A percentile compares a stretch with the other conserved stretches of the same genome.
phyloP scores from a whole-genome alignment of 92 coral and sea anemone genomes.

The Zoanthus gigantus region DNA sequence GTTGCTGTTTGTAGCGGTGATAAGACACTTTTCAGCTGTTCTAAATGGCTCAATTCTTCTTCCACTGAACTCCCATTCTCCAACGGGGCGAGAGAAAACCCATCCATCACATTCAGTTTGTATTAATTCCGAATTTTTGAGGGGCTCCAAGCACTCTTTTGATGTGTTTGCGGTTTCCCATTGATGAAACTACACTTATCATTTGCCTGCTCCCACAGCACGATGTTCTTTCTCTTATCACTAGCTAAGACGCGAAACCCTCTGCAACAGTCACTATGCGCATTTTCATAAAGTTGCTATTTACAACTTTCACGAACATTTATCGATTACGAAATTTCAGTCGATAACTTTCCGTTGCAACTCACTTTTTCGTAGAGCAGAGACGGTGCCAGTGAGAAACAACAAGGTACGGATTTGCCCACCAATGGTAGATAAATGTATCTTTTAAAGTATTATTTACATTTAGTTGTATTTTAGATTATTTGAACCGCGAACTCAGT shows the following conservation, averaged over 20 bases:
- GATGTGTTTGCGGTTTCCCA: background rate
- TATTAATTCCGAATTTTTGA: constrained; percentile 1
- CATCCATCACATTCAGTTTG: constrained; percentile 32
- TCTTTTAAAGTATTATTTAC: no score
- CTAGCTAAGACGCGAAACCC: constrained; percentile 20
- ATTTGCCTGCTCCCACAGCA: constrained; percentile 11
- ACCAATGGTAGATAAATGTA: no score
- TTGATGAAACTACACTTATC: background rate
- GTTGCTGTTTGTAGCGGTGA: constrained; percentile 30
- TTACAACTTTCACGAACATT: constrained; percentile 26
- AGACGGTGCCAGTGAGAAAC: no score
- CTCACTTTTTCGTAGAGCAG: no score
- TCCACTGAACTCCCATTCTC: constrained; percentile 75
- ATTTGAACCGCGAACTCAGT: no score
- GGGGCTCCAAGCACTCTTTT: background rate
- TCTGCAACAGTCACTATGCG: background rate
- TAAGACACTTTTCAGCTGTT: constrained; percentile 68
- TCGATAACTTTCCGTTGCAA: background rate
- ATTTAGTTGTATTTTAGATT: no score
- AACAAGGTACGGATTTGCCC: no score
- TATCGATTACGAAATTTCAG: constrained; percentile 5
- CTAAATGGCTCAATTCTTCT: constrained; percentile 81
- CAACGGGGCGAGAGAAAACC: constrained; percentile 59
- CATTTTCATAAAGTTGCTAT: constrained; percentile 36
- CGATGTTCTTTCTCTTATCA: constrained; percentile 4